These are phyloP conservation scores for Desoria tigrina DNA, from an alignment of 2,888 invertebrate species.

Conservation along the genomic window DNA sequence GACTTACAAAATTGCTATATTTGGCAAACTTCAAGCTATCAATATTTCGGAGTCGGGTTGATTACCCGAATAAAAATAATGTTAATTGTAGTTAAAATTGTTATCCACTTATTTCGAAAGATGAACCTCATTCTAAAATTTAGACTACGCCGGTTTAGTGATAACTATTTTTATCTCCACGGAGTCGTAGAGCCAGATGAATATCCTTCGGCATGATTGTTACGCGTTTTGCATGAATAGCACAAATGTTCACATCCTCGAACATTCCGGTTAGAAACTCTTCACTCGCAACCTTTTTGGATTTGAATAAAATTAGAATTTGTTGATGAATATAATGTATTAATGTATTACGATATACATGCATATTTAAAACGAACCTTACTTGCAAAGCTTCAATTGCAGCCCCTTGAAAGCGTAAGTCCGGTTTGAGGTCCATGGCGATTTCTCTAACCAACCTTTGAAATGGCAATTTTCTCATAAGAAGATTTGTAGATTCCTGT, in stretches of 20 bases:
- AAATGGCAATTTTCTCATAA: constrained; percentile 63
- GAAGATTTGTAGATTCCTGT: constrained; percentile 61
- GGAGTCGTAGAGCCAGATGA: constrained; percentile 16
- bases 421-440: constrained; percentile 60
- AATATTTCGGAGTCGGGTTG: too few relatives aligned
- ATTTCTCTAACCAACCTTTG: constrained; percentile 62
- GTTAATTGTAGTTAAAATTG: too few relatives aligned
- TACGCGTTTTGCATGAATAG: constrained; percentile 24
- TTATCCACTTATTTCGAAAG: too few relatives aligned
- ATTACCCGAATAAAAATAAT: too few relatives aligned
- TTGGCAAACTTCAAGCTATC: too few relatives aligned
- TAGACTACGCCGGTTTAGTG: too few relatives aligned
- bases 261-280: constrained; percentile 69
- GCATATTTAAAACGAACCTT: not conserved
- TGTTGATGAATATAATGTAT: not conserved
- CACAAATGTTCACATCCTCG: constrained; percentile 54
- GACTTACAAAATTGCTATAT: too few relatives aligned
- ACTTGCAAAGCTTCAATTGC: constrained; percentile 56
- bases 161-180: constrained; percentile 11
- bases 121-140: too few relatives aligned
- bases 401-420: constrained; percentile 58
- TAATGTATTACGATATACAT: not conserved
- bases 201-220: constrained; percentile 25
- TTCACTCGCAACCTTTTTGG: constrained; percentile 57
- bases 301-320: not conserved